phyloP scores from a whole-genome alignment of 2,888 invertebrate genomes.

The Lamellibrachia satsuma region DNA sequence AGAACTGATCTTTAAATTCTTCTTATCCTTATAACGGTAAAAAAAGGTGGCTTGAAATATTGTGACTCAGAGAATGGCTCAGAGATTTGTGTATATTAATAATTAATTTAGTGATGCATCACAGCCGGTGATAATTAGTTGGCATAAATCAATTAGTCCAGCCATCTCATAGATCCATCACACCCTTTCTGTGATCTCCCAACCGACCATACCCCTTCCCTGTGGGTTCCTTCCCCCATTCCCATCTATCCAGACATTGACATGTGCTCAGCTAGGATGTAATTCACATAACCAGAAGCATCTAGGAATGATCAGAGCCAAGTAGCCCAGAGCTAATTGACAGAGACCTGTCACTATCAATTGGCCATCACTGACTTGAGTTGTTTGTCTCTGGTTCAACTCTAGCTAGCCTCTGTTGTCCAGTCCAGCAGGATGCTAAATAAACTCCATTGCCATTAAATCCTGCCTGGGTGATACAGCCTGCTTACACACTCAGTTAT shows the following conservation, averaged over 20 bases:
- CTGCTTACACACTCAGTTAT: background rate
- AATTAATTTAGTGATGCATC: background rate
- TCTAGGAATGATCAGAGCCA: background rate
- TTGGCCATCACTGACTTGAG: background rate
- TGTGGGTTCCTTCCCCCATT: background rate
- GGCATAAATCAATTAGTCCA: background rate
- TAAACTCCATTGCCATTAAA: background rate
- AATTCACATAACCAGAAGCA: background rate
- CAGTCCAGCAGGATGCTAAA: background rate
- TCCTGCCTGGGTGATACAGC: background rate
- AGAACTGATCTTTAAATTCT: too few species aligned
- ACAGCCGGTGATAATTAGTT: background rate
- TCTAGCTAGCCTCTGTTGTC: background rate
- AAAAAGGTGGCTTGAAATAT: background rate
- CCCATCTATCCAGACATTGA: background rate
- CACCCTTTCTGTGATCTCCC: background rate
- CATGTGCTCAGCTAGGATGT: background rate
- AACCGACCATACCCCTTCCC: background rate
- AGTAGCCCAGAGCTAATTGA: conserved; percentile 13
- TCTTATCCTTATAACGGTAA: background rate
- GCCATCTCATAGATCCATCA: background rate
- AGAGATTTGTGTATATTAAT: background rate
- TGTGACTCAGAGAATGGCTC: background rate
- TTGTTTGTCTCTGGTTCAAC: background rate
- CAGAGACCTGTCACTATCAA: background rate